Conservation (phyloP, 2,888 invertebrate genomes). For the Tenthredo scrophulariae region DNA sequence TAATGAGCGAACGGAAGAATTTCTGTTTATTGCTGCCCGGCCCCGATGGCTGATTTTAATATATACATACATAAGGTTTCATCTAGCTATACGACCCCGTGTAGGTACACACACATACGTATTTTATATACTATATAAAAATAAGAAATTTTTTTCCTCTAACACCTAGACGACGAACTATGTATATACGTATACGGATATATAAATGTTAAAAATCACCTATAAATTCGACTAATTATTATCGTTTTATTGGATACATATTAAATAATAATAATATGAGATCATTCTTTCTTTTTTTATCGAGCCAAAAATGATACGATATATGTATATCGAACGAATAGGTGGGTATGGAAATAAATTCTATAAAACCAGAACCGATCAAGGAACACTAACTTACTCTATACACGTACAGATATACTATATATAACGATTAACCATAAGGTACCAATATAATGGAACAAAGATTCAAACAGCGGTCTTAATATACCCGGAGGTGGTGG, state of each 20-base stretch:
- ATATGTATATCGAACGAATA: neutral
- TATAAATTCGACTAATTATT: too few relatives aligned
- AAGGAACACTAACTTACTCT: neutral
- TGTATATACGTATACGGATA: too few relatives aligned
- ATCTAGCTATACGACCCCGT: neutral
- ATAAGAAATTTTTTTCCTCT: neutral
- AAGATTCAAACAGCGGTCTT: conserved; percentile 47
- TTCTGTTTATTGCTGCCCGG: conserved; percentile 34
- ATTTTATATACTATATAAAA: neutral
- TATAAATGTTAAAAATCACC: too few relatives aligned
- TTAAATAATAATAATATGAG: neutral
- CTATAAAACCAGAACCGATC: neutral
- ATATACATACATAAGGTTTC: conserved; percentile 5
- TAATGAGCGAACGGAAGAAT: conserved; percentile 40
- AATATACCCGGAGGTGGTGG: conserved; percentile 43
- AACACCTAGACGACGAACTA: neutral
- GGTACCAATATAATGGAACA: neutral
- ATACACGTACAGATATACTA: neutral
- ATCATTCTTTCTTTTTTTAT: too few relatives aligned
- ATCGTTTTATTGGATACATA: too few relatives aligned
- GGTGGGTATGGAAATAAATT: neutral
- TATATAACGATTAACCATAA: neutral
- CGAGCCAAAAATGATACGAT: too few relatives aligned
- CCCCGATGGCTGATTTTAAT: conserved; percentile 9
- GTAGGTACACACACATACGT: neutral